Evolutionary conservation across 1,140 invertebrate species (phyloP).

Genomic region (Armadillidium nasatum): DNA sequence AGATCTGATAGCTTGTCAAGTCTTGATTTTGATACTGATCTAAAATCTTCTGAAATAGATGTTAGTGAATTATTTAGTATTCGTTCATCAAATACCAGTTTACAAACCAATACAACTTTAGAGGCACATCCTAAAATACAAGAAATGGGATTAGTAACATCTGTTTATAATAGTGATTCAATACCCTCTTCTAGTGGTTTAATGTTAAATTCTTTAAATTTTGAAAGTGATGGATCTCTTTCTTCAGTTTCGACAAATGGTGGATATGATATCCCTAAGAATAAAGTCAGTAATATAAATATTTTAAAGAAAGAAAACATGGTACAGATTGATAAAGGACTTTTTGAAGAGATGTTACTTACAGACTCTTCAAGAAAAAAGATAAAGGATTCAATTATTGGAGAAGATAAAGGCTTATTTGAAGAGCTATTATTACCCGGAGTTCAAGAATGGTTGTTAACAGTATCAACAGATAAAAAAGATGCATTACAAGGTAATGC

Average conservation of each 20-base stretch:
- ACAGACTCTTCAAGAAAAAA: slow-evolving; percentile 35
- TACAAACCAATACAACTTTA: slow-evolving; percentile 24
- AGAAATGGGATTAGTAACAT: slow-evolving; percentile 22
- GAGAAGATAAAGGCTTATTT: slow-evolving; percentile 33
- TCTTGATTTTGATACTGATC: slow-evolving; percentile 44
- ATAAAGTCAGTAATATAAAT: background rate
- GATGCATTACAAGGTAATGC: slow-evolving; percentile 13
- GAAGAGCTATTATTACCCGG: slow-evolving; percentile 39
- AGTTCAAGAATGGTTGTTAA: slow-evolving; percentile 34
- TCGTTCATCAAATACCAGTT: slow-evolving; percentile 16
- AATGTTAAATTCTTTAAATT: slow-evolving; percentile 30
- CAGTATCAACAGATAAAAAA: slow-evolving; percentile 32
- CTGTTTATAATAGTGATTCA: slow-evolving; percentile 24
- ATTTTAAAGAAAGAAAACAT: background rate
- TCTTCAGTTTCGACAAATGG: background rate
- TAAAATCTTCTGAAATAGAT: slow-evolving; percentile 39
- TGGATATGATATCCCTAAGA: background rate
- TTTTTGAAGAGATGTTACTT: slow-evolving; percentile 41
- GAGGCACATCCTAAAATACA: slow-evolving; percentile 21
- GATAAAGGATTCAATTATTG: slow-evolving; percentile 27
- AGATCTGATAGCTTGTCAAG: slow-evolving; percentile 44
- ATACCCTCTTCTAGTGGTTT: slow-evolving; percentile 19
- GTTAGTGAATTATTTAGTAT: slow-evolving; percentile 39
- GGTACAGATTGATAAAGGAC: slow-evolving; percentile 37
- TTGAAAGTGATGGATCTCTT: slow-evolving; percentile 15